These are phyloP conservation scores for Chionis minor DNA, from an alignment of 2,113 vertebrate species.

Conservation along the genomic window DNA sequence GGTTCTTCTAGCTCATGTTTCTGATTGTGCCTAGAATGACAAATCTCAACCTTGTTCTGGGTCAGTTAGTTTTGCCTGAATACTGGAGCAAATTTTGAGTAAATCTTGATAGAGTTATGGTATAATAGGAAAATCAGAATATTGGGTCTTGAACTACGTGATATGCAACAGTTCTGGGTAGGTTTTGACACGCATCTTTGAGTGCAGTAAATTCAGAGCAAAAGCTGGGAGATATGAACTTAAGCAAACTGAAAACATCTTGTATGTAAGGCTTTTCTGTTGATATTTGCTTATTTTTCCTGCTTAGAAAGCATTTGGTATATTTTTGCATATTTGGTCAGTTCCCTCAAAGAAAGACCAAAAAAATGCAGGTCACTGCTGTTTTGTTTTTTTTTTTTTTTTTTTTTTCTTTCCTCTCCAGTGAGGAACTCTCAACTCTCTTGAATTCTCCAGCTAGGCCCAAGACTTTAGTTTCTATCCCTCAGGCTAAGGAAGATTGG, in stretches of 20 bases:
- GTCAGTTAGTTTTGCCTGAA: not conserved
- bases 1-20: not conserved
- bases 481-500: conserved; percentile 60
- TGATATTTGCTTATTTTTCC: not conserved
- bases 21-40: not conserved
- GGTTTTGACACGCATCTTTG: not conserved
- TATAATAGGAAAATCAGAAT: not conserved
- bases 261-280: not conserved
- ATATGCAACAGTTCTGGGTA: not conserved
- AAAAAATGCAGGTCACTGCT: not conserved
- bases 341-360: not conserved
- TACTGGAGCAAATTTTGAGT: not conserved
- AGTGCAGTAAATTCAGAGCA: not conserved
- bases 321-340: not conserved
- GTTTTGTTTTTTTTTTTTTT: too few relatives aligned
- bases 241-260: not conserved
- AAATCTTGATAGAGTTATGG: not conserved
- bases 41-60: not conserved
- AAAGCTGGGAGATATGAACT: not conserved
- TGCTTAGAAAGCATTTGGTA: not conserved
- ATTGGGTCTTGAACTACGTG: not conserved
- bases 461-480: conserved; percentile 53
- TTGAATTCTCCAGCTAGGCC: not conserved
- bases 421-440: not conserved
- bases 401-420: not conserved